phyloP scores from a whole-genome alignment of 2,113 vertebrate genomes.

The Cinclus cinclus region DNA sequence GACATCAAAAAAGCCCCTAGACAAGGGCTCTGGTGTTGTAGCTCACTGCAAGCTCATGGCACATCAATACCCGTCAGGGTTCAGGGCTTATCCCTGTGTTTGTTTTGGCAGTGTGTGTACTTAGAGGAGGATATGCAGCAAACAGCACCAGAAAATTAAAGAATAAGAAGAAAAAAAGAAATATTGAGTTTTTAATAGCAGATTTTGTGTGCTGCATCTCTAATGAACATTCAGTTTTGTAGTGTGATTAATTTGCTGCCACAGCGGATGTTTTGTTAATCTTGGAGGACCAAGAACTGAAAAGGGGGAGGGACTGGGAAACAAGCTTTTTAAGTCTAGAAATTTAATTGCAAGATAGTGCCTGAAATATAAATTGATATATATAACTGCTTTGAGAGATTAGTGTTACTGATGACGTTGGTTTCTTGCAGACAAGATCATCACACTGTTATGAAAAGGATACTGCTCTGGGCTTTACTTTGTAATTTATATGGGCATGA shows the following conservation, averaged over 20 bases:
- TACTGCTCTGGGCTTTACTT: constrained; percentile 28
- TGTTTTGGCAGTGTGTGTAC: neutral
- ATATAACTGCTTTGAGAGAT: constrained; percentile 24
- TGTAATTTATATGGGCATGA: neutral
- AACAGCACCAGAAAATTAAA: neutral
- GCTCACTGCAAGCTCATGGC: neutral
- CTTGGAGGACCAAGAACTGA: neutral
- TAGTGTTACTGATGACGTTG: neutral
- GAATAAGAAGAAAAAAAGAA: neutral
- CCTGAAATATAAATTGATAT: constrained; percentile 37
- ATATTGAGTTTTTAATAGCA: constrained; percentile 16
- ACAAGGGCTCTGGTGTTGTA: neutral
- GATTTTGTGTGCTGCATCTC: constrained; percentile 8
- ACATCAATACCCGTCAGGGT: neutral
- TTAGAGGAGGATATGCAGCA: neutral
- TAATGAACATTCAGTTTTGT: neutral
- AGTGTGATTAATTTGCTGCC: constrained; percentile 44
- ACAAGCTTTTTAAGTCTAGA: constrained; percentile 14
- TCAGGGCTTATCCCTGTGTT: neutral
- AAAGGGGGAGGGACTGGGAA: neutral
- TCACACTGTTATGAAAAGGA: neutral
- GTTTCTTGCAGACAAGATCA: constrained; percentile 24
- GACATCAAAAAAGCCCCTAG: neutral
- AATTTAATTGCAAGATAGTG: constrained; percentile 34
- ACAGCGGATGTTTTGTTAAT: constrained; percentile 20